Base-by-base conservation (phyloP, 2,797 vertebrate species). In the Eulemur mongoz region DNA sequence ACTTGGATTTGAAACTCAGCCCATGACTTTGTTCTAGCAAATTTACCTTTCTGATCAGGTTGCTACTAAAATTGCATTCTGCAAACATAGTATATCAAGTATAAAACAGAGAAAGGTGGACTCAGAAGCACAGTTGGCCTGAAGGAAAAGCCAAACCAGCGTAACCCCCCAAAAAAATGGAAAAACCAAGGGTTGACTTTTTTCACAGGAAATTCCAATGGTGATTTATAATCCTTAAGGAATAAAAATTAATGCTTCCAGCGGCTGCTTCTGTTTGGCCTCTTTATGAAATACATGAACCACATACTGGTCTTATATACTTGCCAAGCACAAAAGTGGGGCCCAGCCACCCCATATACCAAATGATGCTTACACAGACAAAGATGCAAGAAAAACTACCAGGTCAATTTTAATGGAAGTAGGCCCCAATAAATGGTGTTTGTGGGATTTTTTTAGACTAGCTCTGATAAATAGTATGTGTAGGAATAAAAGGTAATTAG, bases 191-290 rank as follows among this genome's bases (percentile, higher is more conserved):
- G 30, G 20, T 20, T 73, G 59, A 79, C 43, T 75, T 80, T 59
- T 63, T 92, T 82, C 67, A 57, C 57, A 93, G 67, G 75, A 94
- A 91, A 92, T 93, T 82, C 40, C 27, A 87, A 54, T 25, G 20
- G 48, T 80, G 40, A 63, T 7, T 85, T 95, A 86, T 85, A 87
- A 95, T 85, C 35, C 59, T 86, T 91, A 92, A 75, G 35, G 86
- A 93, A 92, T 50, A 65, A 95, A 80, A 93, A 59, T 45, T 88
- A 43, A 25, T 67, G 76, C 50, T 82, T 75, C 89, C 67, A 88
- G 63, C 89, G 61, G 50, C 80, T 93, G 40, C 69, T 83, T 91
- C 45, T 75, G 32, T 69, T 95, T 72, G 75, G 63, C 35, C 40
- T 92, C 13, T 91, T 70, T 61, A 38, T 78, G 93, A 92, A 91